Conservation (phyloP, 1,140 invertebrate species). For the Drosophila watanabei region DNA sequence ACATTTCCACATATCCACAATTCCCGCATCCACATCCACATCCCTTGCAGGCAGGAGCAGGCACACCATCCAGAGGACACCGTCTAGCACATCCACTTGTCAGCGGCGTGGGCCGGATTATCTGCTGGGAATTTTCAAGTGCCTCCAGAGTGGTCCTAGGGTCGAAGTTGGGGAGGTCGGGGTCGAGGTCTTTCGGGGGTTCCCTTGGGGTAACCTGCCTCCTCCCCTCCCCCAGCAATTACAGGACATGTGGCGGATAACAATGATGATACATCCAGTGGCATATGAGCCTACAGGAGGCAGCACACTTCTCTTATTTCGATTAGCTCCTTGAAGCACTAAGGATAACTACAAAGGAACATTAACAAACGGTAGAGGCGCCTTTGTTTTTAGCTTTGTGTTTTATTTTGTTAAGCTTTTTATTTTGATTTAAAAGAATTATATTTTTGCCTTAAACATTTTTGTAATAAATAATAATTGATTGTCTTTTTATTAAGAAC, state of each 20-base stretch:
- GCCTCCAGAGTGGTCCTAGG: constrained; percentile 27
- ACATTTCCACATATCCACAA: constrained; percentile 45
- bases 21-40: background rate
- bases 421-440: background rate
- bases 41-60: background rate
- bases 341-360: background rate
- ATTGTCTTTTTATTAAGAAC: background rate
- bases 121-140: constrained; percentile 76
- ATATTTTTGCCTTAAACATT: too few relatives aligned
- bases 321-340: background rate
- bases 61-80: background rate
- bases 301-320: constrained; percentile 6
- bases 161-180: background rate
- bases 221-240: background rate
- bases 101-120: constrained; percentile 57
- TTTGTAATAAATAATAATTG: background rate
- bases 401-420: background rate
- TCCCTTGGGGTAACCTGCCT: background rate
- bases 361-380: too few relatives aligned
- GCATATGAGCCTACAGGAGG: background rate
- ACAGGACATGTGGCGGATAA: constrained; percentile 9
- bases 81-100: constrained; percentile 63
- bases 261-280: background rate
- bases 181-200: background rate
- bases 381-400: background rate